Evolutionary conservation across 2,888 invertebrate genomes (phyloP).

Genomic region (Drosophila greeni): DNA sequence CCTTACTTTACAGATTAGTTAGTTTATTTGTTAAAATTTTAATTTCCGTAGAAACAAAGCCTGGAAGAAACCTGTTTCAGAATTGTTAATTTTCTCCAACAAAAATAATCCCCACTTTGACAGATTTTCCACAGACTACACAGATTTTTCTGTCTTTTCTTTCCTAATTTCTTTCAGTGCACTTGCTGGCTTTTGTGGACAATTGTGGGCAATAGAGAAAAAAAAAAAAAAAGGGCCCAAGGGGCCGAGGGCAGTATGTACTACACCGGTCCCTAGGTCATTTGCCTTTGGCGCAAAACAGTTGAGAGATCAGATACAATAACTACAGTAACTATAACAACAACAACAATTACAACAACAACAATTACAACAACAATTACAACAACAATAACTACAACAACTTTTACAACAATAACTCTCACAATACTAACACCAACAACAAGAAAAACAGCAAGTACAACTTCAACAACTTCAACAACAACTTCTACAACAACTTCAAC

Average conservation of each 20-base stretch:
- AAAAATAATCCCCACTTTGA: too few species aligned
- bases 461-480: not conserved
- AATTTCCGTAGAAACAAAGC: too few species aligned
- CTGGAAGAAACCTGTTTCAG: too few species aligned
- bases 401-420: too few species aligned
- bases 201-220: slow-evolving; percentile 13
- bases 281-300: slow-evolving; percentile 37
- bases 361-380: not conserved
- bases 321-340: not conserved
- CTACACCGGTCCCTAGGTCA: slow-evolving; percentile 34
- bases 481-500: not conserved
- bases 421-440: not conserved
- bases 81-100: too few species aligned
- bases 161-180: slow-evolving; percentile 1
- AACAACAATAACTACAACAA: too few species aligned
- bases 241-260: slow-evolving; percentile 15
- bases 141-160: not conserved
- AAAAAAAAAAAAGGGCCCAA: slow-evolving; percentile 4
- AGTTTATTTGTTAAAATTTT: not conserved
- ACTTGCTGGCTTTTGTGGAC: slow-evolving; percentile 1
- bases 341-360: not conserved
- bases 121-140: not conserved
- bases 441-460: not conserved
- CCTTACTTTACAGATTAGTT: not conserved
- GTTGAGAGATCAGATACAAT: slow-evolving; percentile 33